Base-by-base conservation (phyloP, 2,113 vertebrate genomes). In the Astur gentilis region DNA sequence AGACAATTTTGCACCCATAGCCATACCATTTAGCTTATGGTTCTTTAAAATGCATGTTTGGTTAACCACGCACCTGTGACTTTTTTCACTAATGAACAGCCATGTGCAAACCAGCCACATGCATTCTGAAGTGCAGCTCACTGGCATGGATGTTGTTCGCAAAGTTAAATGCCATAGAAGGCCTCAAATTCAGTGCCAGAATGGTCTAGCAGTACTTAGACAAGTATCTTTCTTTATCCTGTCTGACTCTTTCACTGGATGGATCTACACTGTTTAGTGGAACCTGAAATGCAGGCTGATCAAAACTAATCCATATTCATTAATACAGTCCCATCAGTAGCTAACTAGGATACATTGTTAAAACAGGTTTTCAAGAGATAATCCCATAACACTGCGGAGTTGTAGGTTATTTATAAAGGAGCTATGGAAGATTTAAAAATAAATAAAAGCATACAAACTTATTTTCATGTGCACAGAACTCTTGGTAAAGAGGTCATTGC, bases 311-410 rank as follows among this genome's bases (percentile, higher is more conserved):
- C 10, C 17, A 32, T 27, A 54, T 60, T 83, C 16, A 29, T 65
- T 80, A 54, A 49, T 38, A 60, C 20, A 69, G 13, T 64, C 12
- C 12, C 13, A 17, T 65, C 20, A 44, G 32, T 60, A 84, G n/a
- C 50, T 42, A 80, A 38, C 32, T 67, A 61, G 31, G 27, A 7
- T 60, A 34, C 27, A 49, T 47, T 42, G 12, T 45, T 82, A n/a
- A 61, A 81, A 61, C 23, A 60, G 10, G 2, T 64, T 78, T 58
- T 83, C 20, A 60, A 38, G 83, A 73, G 21, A 17, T 9, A 57
- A 34, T 42, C 7, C 10, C 0, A 0, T 54, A 70, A 60, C 15
- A 27, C 38, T 32, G 67, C 58, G n/a, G 23, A 49, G 12, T 40
- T 64, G 15, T 70, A 65, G 7, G 14, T 64, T 80, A 50, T 36